Evolutionary conservation across 2,113 vertebrate genomes (phyloP), one percentile per base, ranked within the genome.

Genomic region (Balaenoptera acutorostrata): DNA sequence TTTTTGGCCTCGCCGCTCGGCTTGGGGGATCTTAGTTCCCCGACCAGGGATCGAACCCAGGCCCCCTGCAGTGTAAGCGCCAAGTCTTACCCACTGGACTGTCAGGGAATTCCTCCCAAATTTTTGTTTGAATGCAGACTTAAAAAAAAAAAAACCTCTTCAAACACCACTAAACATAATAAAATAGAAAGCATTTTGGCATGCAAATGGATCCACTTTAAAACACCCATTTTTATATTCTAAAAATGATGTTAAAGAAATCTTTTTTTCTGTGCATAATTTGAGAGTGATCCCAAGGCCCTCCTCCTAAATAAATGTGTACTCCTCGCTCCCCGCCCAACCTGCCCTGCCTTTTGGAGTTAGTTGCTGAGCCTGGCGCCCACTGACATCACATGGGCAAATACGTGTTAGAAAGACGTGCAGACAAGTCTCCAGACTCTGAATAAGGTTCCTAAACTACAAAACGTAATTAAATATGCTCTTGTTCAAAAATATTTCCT

Each of bases 261-360:
- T n/a, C 12, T 55, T 14, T 55, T 72, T 4, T 10, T 41, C 66
- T 59, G 12, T n/a, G 57, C 0, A 1, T 61, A 27, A 77, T 21
- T 55, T 78, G 25, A 29, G 39, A 44, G 17, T 11, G 59, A 46
- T 29, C 23, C 59, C 33, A n/a, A 39, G 9, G 1, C 1, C 39
- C 6, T 29, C 44, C n/a, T 69, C 33, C 27, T 71, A 46, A 36
- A 29, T n/a, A 21, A 68, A 17, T 0, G 0, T 3, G 14, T n/a
- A 29, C 49, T 80, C 83, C 44, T 18, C 18, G 4, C 9, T 5
- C 23, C 66, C 18, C 18, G 1, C 74, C 14, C 14, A 44, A 31
- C 44, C 44, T 29, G 31, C 46, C 44, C 44, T 29, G 31, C 17
- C 29, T 77, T 49, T 36, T n/a, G 20, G 33, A 72, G 33, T 12